Evolutionary conservation across 2,888 invertebrate species (phyloP).

Genomic region (Patella depressa): DNA sequence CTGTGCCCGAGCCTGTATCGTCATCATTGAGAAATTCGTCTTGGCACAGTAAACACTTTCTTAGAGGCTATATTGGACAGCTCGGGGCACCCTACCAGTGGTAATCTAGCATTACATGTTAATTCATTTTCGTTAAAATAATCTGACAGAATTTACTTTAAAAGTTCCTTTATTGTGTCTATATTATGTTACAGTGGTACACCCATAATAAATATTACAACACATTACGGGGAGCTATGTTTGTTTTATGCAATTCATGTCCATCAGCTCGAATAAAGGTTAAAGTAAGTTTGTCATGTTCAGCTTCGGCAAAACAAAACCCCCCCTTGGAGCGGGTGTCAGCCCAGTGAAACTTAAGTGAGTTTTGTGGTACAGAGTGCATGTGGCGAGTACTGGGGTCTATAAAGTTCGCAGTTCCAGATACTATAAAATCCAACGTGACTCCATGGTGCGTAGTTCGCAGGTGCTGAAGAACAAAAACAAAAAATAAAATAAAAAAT

Average conservation of each 20-base stretch:
- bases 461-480: not conserved
- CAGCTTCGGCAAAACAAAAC: not conserved
- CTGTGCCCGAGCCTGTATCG: no score
- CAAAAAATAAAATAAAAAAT: not conserved
- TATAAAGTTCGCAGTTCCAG: not conserved
- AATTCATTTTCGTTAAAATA: no score
- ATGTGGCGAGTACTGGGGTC: not conserved
- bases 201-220: no score
- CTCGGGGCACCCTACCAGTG: no score
- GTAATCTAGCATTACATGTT: no score
- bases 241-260: not conserved
- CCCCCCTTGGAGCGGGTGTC: not conserved
- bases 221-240: not conserved
- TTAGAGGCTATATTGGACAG: no score
- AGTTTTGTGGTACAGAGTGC: not conserved
- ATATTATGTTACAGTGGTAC: no score
- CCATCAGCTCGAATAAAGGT: slow-evolving; percentile 5
- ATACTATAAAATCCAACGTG: not conserved
- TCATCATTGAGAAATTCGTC: no score
- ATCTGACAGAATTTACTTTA: no score
- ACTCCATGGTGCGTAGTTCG: not conserved
- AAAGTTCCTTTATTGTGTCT: no score
- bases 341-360: not conserved
- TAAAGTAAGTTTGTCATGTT: not conserved
- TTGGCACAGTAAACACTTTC: no score